Conservation (phyloP, 2,888 invertebrate genomes). For the Apamea sordens region DNA sequence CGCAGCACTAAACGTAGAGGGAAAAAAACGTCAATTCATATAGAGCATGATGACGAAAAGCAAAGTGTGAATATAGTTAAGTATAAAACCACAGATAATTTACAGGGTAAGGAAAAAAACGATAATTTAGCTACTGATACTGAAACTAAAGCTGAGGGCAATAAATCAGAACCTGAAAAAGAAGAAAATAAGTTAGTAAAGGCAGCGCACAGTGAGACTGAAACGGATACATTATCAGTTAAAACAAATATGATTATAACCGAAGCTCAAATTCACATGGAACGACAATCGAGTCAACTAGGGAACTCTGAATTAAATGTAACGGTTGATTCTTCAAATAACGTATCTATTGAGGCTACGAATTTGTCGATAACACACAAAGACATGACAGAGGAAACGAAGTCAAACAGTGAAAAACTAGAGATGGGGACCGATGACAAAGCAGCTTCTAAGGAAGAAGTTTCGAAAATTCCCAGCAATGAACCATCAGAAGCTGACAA, state of each 20-base stretch:
- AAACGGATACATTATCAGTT: constrained; percentile 86
- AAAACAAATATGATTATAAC: constrained; percentile 88
- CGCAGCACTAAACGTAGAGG: constrained; percentile 85
- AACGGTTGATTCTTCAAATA: constrained; percentile 85
- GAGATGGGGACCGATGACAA: constrained; percentile 54
- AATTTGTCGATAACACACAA: constrained; percentile 84
- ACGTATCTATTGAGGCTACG: constrained; percentile 85
- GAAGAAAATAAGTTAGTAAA: constrained; percentile 75
- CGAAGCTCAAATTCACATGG: constrained; percentile 89
- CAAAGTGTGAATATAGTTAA: constrained; percentile 88
- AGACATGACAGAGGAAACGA: constrained; percentile 75
- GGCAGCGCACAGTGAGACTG: constrained; percentile 84
- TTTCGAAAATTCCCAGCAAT: constrained; percentile 42
- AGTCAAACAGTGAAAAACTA: constrained; percentile 65
- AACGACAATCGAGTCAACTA: constrained; percentile 84
- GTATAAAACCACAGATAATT: constrained; percentile 78
- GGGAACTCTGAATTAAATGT: constrained; percentile 86
- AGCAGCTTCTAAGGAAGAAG: constrained; percentile 43
- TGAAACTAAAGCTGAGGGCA: constrained; percentile 65
- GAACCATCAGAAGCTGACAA: constrained; percentile 30
- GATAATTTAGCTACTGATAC: constrained; percentile 65
- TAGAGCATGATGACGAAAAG: constrained; percentile 84
- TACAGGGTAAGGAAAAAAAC: constrained; percentile 70
- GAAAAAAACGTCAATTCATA: constrained; percentile 87
- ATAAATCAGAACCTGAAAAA: constrained; percentile 76